These are phyloP conservation scores for Drosophila merina DNA, from an alignment of 2,888 invertebrate species.

Conservation along the genomic window DNA sequence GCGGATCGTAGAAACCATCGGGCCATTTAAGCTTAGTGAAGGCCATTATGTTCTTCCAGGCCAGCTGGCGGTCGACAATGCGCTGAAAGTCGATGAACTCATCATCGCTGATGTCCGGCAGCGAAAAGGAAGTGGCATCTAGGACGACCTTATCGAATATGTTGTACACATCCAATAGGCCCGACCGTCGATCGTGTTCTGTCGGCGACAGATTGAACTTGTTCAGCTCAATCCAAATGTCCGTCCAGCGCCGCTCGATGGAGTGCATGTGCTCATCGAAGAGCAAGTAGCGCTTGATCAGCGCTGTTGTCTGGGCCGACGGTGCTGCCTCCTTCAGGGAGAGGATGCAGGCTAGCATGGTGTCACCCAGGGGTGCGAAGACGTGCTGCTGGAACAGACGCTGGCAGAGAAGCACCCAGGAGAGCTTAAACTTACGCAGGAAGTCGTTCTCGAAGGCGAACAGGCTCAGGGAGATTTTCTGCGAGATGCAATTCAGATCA, in stretches of 20 bases:
- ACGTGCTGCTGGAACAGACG: slow-evolving; percentile 87
- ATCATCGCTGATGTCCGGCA: slow-evolving; percentile 80
- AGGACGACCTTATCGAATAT: slow-evolving; percentile 82
- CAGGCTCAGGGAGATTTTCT: slow-evolving; percentile 86
- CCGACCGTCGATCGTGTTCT: slow-evolving; percentile 81
- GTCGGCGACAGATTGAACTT: slow-evolving; percentile 81
- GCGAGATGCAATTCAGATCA: slow-evolving; percentile 86
- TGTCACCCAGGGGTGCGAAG: slow-evolving; percentile 85
- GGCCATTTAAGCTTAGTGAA: slow-evolving; percentile 82
- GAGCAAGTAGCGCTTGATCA: slow-evolving; percentile 85
- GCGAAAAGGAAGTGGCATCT: slow-evolving; percentile 79
- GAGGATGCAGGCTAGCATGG: slow-evolving; percentile 85
- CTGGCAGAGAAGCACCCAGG: slow-evolving; percentile 89
- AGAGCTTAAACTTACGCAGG: slow-evolving; percentile 87
- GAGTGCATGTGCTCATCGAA: slow-evolving; percentile 87
- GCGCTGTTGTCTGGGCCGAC: slow-evolving; percentile 80
- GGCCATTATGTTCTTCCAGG: slow-evolving; percentile 83
- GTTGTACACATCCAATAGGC: slow-evolving; percentile 80
- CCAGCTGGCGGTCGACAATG: slow-evolving; percentile 81
- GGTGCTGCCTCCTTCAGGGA: slow-evolving; percentile 83
- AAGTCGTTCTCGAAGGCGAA: slow-evolving; percentile 87
- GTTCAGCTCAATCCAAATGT: slow-evolving; percentile 84
- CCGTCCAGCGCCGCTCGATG: slow-evolving; percentile 85
- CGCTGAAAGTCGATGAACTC: slow-evolving; percentile 82
- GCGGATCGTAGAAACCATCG: slow-evolving; percentile 79